Conservation (phyloP, 2,113 vertebrate species). For the Oncorhynchus masou region DNA sequence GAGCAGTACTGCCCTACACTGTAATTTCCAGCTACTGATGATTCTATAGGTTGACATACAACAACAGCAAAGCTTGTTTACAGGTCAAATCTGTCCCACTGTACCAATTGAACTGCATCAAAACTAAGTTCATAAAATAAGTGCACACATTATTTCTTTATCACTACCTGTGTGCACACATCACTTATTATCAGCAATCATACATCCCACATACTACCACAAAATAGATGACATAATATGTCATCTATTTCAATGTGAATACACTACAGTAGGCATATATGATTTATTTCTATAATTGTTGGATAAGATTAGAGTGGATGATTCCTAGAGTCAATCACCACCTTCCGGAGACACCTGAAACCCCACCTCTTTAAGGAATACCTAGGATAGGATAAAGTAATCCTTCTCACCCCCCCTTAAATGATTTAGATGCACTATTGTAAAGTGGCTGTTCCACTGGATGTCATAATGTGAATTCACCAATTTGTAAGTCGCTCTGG, state of each 20-base stretch:
- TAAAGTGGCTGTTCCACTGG: too few relatives aligned
- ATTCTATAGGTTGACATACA: not conserved
- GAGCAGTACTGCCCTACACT: constrained; percentile 60
- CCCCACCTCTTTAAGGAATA: too few relatives aligned
- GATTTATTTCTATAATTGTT: too few relatives aligned
- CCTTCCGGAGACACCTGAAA: too few relatives aligned
- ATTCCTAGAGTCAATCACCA: too few relatives aligned
- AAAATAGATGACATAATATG: not conserved
- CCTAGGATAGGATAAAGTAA: too few relatives aligned
- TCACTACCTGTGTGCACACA: not conserved
- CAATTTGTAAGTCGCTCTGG: too few relatives aligned
- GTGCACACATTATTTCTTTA: not conserved
- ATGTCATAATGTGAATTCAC: too few relatives aligned
- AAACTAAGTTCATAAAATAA: too few relatives aligned
- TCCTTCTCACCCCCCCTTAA: too few relatives aligned
- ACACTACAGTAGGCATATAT: not conserved
- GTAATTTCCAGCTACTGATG: not conserved
- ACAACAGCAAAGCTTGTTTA: not conserved
- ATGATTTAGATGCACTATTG: too few relatives aligned
- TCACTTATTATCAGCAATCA: not conserved
- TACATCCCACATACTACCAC: not conserved
- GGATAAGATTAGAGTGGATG: not conserved
- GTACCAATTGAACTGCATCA: not conserved
- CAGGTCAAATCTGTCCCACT: not conserved
- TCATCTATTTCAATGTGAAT: too few relatives aligned